A percentile compares a stretch with the other conserved stretches of the same genome.
phyloP scores from a whole-genome alignment of 1,140 invertebrate genomes.

The Pemphigus obesinymphae region DNA sequence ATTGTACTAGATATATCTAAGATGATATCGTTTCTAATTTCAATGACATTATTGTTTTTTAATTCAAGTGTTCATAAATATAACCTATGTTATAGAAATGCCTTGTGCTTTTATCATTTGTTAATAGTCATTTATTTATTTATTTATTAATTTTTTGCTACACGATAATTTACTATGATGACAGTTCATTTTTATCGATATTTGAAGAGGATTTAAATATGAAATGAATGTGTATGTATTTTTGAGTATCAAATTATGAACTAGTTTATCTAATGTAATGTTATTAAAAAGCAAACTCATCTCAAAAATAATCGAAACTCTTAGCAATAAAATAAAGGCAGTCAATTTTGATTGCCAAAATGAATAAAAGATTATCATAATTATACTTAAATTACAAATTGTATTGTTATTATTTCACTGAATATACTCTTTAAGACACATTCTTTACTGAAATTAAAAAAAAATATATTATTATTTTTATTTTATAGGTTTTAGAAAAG shows the following conservation, averaged over 20 bases:
- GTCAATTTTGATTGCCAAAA: background rate
- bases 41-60: background rate
- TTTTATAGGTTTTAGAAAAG: too few species aligned
- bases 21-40: too few species aligned
- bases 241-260: background rate
- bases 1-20: too few species aligned
- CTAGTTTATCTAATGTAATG: background rate
- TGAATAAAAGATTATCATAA: too few species aligned
- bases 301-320: background rate
- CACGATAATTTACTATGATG: background rate
- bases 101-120: background rate
- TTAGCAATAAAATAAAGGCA: background rate
- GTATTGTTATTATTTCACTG: too few species aligned
- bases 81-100: background rate
- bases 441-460: too few species aligned
- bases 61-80: background rate
- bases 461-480: too few species aligned
- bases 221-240: background rate
- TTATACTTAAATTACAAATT: too few species aligned
- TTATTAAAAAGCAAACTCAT: background rate
- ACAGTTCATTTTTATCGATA: background rate
- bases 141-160: background rate
- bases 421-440: too few species aligned
- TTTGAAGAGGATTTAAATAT: constrained; percentile 3
- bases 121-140: background rate